Base-by-base conservation (phyloP, 2,797 vertebrate genomes). In the Acipenser ruthenus region DNA sequence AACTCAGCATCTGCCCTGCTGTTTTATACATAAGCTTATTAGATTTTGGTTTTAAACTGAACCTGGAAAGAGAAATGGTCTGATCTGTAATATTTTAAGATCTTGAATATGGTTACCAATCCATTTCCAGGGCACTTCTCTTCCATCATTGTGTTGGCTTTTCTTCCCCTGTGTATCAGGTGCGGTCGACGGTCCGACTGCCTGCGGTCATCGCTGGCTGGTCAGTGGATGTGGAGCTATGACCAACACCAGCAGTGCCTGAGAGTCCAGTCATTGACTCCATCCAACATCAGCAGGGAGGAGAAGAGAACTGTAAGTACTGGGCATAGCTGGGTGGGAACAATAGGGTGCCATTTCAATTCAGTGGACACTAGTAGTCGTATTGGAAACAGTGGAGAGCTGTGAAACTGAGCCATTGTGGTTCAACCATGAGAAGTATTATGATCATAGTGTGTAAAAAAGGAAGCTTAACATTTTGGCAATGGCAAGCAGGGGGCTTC, bases 171-270 rank as follows among this genome's bases (percentile, higher is more conserved):
- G 64, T 12, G 0, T 66, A 18, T 59, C 74, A 99, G 96, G 78
- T 98, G 96, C 79, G 89, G 87, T 71, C 84, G 90, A 74, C 90
- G 79, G 65, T 88, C 89, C 0, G 85, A 95, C 67, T 99, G 96
- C 74, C 65, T 79, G 0, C 83, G 92, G 62, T 91, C 91, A 63
- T 80, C 78, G 6, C 67, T 84, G 73, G 76, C 83, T 0, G 92
- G 93, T 63, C 93, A 89, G 69, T 99, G 96, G 96, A 79, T 97
- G 23, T 97, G 95, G 95, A 97, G 95, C 82, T 96, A 96, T 68
- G 92, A 94, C 77, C 85, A 93, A 18, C 91, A 91, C 53, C 88
- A 83, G 68, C 86, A 91, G 70, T 99, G 96, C 77, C 83, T 96
- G 61, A 81, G 65, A 1, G 73, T 98, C 66, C 86, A 88, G 69